phyloP scores from a whole-genome alignment of 2,113 vertebrate genomes.

The Nycticryphes semicollaris region DNA sequence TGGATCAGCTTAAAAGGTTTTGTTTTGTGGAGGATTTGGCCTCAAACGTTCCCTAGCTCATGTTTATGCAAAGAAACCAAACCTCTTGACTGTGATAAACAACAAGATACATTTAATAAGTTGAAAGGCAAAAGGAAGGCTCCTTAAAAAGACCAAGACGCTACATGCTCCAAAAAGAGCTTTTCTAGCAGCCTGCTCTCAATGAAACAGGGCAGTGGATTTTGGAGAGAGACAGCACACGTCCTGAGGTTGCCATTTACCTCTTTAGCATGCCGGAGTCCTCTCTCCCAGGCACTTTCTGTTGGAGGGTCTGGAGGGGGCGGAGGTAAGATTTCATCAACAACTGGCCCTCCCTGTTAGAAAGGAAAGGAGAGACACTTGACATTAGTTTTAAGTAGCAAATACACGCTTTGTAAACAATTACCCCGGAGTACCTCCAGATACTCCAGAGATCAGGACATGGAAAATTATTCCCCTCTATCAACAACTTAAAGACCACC shows the following conservation, averaged over 20 bases:
- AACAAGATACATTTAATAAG: accelerated
- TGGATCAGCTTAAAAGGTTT: not conserved
- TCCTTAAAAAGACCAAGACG: not conserved
- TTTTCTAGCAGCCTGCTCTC: not conserved
- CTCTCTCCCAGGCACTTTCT: constrained; percentile 98
- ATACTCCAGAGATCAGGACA: not conserved
- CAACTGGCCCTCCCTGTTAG: constrained; percentile 83
- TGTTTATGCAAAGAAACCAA: not conserved
- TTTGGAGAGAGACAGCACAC: not conserved
- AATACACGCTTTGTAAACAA: not conserved
- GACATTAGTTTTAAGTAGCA: not conserved
- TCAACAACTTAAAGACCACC: not conserved
- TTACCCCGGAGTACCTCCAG: not conserved
- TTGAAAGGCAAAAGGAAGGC: not conserved
- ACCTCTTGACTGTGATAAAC: not conserved
- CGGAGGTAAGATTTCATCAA: constrained; percentile 93
- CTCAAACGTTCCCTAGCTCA: not conserved
- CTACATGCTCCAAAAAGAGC: not conserved
- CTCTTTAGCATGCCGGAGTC: constrained; percentile 96
- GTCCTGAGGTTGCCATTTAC: constrained; percentile 51
- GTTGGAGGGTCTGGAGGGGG: constrained; percentile 92
- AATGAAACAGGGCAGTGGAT: not conserved
- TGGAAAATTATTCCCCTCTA: not conserved
- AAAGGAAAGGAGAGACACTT: not conserved
- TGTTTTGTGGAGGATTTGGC: not conserved